These are phyloP conservation scores for Butorides virescens DNA, from an alignment of 2,113 vertebrate genomes.

Conservation along the genomic window DNA sequence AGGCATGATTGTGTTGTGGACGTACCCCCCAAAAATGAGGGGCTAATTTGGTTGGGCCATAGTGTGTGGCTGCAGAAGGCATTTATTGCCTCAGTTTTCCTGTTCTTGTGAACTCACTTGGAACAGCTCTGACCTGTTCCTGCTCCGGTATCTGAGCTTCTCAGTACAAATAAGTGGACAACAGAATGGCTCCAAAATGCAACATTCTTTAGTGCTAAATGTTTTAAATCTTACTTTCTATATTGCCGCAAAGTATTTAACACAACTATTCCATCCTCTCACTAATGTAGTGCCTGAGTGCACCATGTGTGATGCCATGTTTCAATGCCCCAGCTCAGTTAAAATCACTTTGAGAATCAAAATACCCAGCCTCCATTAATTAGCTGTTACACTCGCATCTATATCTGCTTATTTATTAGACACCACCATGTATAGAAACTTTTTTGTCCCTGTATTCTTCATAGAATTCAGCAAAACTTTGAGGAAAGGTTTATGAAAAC, in stretches of 20 bases:
- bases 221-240: neutral
- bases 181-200: neutral
- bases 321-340: neutral
- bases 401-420: neutral
- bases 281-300: neutral
- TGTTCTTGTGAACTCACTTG: neutral
- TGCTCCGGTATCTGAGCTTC: neutral
- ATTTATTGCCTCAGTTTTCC: neutral
- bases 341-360: neutral
- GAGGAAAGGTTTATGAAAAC: neutral
- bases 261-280: neutral
- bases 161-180: neutral
- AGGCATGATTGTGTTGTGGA: neutral
- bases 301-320: neutral
- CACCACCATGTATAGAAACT: fast-evolving
- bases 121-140: neutral
- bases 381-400: neutral
- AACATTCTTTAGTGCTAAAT: neutral
- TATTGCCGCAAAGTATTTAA: neutral
- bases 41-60: neutral
- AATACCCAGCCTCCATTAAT: neutral
- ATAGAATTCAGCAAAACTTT: neutral
- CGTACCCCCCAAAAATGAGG: too few species aligned
- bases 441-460: neutral
- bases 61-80: neutral